Base-by-base conservation (phyloP, 2,797 vertebrate genomes). In the Threskiornis aethiopicus region DNA sequence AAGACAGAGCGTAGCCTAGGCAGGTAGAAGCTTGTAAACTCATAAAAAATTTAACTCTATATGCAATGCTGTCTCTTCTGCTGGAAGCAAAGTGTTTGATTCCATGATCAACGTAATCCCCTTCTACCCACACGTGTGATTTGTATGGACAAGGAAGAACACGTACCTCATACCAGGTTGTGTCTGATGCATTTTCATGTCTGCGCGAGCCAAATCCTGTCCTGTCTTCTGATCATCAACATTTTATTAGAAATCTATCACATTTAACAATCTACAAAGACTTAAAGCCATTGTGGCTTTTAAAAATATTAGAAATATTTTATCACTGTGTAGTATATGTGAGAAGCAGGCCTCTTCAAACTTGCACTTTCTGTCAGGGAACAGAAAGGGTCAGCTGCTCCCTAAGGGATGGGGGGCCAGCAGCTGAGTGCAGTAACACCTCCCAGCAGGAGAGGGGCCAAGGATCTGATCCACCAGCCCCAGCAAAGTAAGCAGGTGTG, bases 241-340 rank as follows among this genome's bases (percentile, higher is more conserved):
- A 37, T 83, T 87, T 80, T 58, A 18, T 79, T 51, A 51, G 72
- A 80, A 77, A 80, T 71, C 49, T 42, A 2, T 42, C 37, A 26
- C 46, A 13, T 83, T 85, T 85, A 87, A 72, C 13, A 13, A 9
- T 24, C 51, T 78, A 16, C 16, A 37, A 79, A 78, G 22, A 8
- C 19, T 75, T 77, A 22, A 85, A 88, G 51, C 2, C 3, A 0
- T 22, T 42, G 52, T 75, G 54, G 5, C 25, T 78, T 90, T 61
- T 54, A 47, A 64, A 73, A 9, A 33, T 72, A 26, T 59, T 88
- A 75, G 26, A 89, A 69, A 37, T 91, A 6, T 15, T 33, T 76
- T 69, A 29, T 39, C 0, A 1, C 31, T 57, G 3, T 51, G 13
- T 8, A 13, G 5, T 28, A 1, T 64, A 33, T n/a, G 2, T 75